These are phyloP conservation scores for Menura novaehollandiae DNA, from an alignment of 2,113 vertebrate genomes.

Conservation along the genomic window DNA sequence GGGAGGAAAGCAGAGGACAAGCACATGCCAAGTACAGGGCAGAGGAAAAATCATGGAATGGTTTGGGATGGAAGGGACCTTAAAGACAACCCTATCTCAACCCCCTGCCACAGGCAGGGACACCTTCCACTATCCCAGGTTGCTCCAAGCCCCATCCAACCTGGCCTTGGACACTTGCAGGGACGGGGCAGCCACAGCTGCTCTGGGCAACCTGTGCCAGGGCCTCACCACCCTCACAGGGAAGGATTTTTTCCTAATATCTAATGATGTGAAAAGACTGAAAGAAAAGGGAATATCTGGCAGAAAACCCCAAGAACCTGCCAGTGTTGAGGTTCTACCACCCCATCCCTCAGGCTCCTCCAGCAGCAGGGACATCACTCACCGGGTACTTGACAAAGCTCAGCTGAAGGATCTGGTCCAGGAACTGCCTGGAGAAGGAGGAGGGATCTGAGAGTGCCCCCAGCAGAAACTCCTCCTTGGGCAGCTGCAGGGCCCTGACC, in stretches of 20 bases:
- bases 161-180: neutral
- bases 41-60: neutral
- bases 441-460: fast-evolving
- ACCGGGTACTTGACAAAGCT: neutral
- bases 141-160: fast-evolving
- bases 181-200: neutral
- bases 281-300: fast-evolving
- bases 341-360: neutral
- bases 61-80: too few relatives aligned
- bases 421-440: neutral
- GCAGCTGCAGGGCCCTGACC: neutral
- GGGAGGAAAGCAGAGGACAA: neutral
- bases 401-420: neutral
- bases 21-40: fast-evolving
- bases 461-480: fast-evolving
- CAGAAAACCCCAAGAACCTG: neutral
- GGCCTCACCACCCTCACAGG: fast-evolving
- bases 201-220: neutral
- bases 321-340: neutral
- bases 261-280: fast-evolving
- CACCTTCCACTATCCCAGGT: fast-evolving
- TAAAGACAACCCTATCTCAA: fast-evolving
- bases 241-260: fast-evolving
- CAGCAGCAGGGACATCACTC: neutral
- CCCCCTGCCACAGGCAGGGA: neutral